Evolutionary conservation across 2,797 vertebrate species (phyloP).

Genomic region (Falco berigora): DNA sequence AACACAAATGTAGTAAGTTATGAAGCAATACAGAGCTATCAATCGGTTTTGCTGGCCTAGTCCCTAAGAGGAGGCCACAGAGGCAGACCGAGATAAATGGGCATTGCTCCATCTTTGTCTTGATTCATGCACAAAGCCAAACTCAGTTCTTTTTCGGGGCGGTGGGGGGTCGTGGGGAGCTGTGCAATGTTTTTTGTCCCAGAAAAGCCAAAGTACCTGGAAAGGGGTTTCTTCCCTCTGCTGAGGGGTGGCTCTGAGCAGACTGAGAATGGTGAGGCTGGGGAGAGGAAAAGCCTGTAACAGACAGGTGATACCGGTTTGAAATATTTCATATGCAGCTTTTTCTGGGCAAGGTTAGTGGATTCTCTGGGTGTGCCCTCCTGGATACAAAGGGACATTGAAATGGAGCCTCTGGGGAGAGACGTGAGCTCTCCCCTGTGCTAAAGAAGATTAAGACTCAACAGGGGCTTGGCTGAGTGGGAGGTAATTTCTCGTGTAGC

Average conservation of each 20-base stretch:
- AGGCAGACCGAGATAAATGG: background rate
- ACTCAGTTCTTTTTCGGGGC: background rate
- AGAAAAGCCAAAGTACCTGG: background rate
- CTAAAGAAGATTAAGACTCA: background rate
- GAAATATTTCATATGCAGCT: background rate
- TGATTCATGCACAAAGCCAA: background rate
- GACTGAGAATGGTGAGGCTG: background rate
- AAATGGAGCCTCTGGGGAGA: background rate
- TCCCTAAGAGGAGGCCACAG: background rate
- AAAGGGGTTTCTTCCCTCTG: background rate
- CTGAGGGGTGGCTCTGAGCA: background rate
- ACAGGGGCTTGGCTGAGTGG: background rate
- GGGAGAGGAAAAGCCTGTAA: background rate
- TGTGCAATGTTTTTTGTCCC: background rate
- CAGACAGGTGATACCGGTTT: background rate
- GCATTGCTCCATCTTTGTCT: background rate
- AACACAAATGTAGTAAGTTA: background rate
- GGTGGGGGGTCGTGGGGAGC: no score
- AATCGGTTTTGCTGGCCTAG: background rate
- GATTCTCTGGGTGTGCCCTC: background rate
- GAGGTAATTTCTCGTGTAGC: background rate
- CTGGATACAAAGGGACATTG: background rate
- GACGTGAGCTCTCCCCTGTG: background rate
- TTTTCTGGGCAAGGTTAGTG: background rate
- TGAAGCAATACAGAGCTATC: background rate